Evolutionary conservation across 2,888 invertebrate genomes (phyloP).

Genomic region (Bursaphelenchus okinawaensis): DNA sequence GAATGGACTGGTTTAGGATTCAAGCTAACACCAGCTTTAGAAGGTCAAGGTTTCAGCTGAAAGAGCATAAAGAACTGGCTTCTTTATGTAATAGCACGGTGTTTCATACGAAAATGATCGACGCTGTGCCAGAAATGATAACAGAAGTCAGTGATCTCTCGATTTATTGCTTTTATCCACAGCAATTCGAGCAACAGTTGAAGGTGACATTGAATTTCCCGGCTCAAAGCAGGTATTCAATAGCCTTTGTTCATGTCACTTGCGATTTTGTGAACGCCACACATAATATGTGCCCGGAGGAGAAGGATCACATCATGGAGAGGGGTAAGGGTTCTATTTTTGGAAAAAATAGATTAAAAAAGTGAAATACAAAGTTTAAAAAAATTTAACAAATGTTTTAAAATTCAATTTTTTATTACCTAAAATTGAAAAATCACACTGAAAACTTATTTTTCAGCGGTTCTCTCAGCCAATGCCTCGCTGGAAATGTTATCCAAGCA

Average conservation of each 20-base stretch:
- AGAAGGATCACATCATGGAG: constrained; percentile 61
- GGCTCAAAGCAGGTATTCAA: constrained; percentile 92
- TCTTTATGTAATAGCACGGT: constrained; percentile 83
- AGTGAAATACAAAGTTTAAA: background rate
- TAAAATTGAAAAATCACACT: constrained; percentile 63
- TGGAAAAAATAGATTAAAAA: too few species aligned
- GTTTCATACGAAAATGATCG: constrained; percentile 96
- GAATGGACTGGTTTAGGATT: constrained; percentile 91
- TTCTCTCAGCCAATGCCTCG: constrained; percentile 93
- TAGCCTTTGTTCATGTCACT: constrained; percentile 93
- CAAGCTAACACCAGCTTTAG: constrained; percentile 78
- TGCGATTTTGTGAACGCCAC: constrained; percentile 96
- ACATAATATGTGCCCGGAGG: constrained; percentile 95
- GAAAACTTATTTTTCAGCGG: constrained; percentile 65
- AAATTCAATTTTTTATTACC: background rate
- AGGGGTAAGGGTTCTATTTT: too few species aligned
- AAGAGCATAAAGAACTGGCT: constrained; percentile 79
- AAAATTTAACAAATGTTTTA: background rate
- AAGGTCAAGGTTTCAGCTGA: constrained; percentile 72
- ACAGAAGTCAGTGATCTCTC: constrained; percentile 94
- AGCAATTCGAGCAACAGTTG: constrained; percentile 69
- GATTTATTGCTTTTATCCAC: constrained; percentile 71
- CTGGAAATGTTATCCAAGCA: constrained; percentile 98
- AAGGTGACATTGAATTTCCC: constrained; percentile 98
- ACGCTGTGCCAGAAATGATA: constrained; percentile 90